Evolutionary conservation across 2,797 vertebrate species (phyloP), one percentile per base, ranked within the genome.

Genomic region (Sebastiscus albofasciatus): DNA sequence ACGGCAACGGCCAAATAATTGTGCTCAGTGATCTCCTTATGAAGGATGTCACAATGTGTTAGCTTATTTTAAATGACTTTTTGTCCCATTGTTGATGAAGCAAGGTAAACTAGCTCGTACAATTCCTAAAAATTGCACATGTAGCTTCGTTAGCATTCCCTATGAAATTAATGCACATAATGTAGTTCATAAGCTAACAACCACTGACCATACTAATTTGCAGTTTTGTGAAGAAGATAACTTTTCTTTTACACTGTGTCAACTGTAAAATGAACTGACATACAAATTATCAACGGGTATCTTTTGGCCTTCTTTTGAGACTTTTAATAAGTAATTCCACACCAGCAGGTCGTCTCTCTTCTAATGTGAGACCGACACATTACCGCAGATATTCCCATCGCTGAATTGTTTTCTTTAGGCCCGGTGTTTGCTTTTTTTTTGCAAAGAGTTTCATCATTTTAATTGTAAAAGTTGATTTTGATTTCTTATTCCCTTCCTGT

Each of bases 111-210:
- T 10, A 29, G 66, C 33, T 46, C 1, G 29, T 20, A 29, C 1
- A 10, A 14, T 75, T 77, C 39, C 42, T 42, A n/a, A 67, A 76
- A 5, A 54, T 33, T 67, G 54, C 67, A 72, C 66, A 55, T 80
- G 62, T 4, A 75, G 67, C 85, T 86, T 82, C 11, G 2, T 75
- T n/a, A 77, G 22, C 79, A 83, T 93, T 92, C 85, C 84, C 76
- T n/a, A 20, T 22, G 60, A 24, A 58, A 59, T 67, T 0, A 24
- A 54, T 42, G 58, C n/a, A 34, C 31, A 18, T 67, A 27, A 65
- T n/a, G 5, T n/a, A 66, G 27, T 20, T 29, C 1, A 10, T 69
- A 13, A 59, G 58, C 56, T 31, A 64, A 46, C 55, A 67, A 27
- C 33, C 18, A 34, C 4, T 24, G 36, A 68, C 5, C 29, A 42